Conservation (phyloP, 2,797 vertebrate species). For the Otolemur crassicaudatus region DNA sequence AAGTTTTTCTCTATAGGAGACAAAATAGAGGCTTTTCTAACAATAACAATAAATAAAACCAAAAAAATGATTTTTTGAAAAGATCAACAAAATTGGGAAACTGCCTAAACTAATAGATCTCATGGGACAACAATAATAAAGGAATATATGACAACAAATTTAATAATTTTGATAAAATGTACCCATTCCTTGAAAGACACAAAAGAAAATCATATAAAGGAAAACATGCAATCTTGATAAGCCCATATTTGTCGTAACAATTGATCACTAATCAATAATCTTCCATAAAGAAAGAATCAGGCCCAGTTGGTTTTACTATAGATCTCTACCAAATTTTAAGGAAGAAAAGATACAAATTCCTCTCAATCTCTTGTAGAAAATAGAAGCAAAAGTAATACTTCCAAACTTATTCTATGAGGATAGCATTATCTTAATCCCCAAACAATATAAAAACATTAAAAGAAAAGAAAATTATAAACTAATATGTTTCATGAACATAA, state of each 20-base stretch:
- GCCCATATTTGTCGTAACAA: not conserved
- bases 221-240: not conserved
- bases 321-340: not conserved
- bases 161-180: not conserved
- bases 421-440: not conserved
- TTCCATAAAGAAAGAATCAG: not conserved
- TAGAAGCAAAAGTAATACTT: not conserved
- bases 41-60: not conserved
- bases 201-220: not conserved
- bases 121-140: not conserved
- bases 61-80: not conserved
- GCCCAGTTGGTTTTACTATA: too few relatives aligned
- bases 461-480: not conserved
- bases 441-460: not conserved
- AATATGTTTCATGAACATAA: not conserved
- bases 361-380: not conserved
- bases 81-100: not conserved
- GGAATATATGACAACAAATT: not conserved
- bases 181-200: not conserved
- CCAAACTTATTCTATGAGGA: not conserved
- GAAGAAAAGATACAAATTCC: not conserved
- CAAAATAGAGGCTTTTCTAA: not conserved
- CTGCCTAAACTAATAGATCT: not conserved
- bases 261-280: not conserved
- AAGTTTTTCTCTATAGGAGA: not conserved